phyloP scores from a whole-genome alignment of 2,888 invertebrate species.

The Dendrolimus pini region DNA sequence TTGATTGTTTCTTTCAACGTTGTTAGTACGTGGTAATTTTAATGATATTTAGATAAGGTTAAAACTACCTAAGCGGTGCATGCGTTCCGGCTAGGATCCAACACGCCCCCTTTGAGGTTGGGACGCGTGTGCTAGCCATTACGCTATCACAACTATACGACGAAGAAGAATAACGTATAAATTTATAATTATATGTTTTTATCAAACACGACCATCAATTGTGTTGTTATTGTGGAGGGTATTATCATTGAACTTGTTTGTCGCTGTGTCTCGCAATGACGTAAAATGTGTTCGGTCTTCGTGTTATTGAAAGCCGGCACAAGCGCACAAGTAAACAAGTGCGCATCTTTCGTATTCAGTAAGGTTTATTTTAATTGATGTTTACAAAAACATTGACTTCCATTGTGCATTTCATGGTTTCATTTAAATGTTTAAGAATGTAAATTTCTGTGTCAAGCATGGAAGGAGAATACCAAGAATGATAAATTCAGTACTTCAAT shows the following conservation, averaged over 20 bases:
- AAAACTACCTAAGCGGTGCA: too few relatives aligned
- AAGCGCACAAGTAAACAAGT: conserved; percentile 23
- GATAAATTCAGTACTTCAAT: too few relatives aligned
- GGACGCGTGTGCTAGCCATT: too few relatives aligned
- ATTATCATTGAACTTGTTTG: conserved; percentile 40
- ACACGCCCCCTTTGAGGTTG: too few relatives aligned
- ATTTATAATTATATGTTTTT: not conserved
- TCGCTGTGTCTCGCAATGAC: conserved; percentile 25
- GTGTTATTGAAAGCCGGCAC: conserved; percentile 18
- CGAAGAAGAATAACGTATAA: not conserved
- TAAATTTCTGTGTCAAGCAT: not conserved
- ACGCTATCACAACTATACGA: not conserved
- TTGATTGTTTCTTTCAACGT: conserved; percentile 1
- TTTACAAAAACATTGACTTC: not conserved
- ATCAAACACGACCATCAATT: conserved; percentile 1
- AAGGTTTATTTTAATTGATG: not conserved
- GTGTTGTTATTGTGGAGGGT: conserved; percentile 13
- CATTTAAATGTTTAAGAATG: conserved; percentile 2
- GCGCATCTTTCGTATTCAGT: conserved; percentile 10
- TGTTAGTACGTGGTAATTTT: too few relatives aligned
- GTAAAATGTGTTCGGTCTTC: conserved; percentile 25
- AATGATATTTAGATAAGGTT: too few relatives aligned
- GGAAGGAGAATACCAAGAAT: too few relatives aligned
- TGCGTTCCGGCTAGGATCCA: too few relatives aligned
- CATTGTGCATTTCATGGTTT: not conserved